A percentile compares a stretch with the other conserved stretches of the same genome.
These are phyloP conservation scores for Sylvilagus bachmani DNA, from an alignment of 2,113 vertebrate species.

Conservation along the genomic window DNA sequence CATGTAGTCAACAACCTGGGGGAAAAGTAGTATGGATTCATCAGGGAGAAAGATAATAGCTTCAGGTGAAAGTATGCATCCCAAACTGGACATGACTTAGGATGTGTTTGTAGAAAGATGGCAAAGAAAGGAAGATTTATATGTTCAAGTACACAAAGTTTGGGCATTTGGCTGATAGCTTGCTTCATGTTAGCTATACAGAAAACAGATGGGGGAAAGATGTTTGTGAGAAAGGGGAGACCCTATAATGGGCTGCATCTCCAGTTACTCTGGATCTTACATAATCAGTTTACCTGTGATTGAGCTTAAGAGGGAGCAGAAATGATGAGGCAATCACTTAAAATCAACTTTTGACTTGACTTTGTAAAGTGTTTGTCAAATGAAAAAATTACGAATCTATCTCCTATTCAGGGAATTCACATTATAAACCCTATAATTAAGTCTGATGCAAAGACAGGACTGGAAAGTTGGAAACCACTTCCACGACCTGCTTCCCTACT, in stretches of 20 bases:
- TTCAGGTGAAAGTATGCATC: background rate
- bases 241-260: background rate
- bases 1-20: background rate
- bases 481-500: background rate
- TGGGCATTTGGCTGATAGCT: background rate
- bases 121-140: background rate
- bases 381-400: background rate
- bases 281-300: background rate
- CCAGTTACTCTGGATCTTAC: background rate
- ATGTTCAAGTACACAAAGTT: conserved; percentile 27
- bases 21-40: background rate
- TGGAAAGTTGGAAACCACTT: conserved; percentile 49
- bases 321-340: background rate
- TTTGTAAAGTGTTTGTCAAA: conserved; percentile 47
- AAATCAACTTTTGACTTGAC: background rate
- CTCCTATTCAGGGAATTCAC: conserved; percentile 47
- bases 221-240: background rate
- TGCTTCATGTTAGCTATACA: background rate
- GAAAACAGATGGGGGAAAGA: background rate
- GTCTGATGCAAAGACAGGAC: conserved; percentile 38
- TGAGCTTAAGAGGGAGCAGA: background rate
- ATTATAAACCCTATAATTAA: conserved; percentile 60
- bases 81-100: background rate
- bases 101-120: background rate
- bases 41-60: background rate